Conservation (phyloP, 2,797 vertebrate genomes). For the Notolabrus celidotus region DNA sequence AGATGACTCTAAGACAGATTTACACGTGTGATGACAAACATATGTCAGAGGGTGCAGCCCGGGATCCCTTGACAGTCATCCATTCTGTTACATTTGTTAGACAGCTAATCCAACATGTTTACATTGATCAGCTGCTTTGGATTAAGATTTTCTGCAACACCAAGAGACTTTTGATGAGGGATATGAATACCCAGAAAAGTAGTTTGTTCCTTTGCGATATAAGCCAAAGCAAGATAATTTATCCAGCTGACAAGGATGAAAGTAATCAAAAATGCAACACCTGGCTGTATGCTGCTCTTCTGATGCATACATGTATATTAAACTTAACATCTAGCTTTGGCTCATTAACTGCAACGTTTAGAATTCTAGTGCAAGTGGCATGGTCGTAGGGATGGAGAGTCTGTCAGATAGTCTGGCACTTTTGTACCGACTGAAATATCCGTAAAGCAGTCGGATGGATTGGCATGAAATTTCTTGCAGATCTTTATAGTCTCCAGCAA, state of each 20-base stretch:
- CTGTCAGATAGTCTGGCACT: background rate
- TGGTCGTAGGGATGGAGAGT: background rate
- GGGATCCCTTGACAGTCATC: conserved; percentile 31
- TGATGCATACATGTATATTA: background rate
- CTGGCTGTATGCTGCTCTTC: background rate
- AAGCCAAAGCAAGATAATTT: no score
- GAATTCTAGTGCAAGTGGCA: background rate
- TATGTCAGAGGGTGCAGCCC: conserved; percentile 21
- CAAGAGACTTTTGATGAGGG: conserved; percentile 14
- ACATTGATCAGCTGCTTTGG: conserved; percentile 18
- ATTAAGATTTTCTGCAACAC: conserved; percentile 24
- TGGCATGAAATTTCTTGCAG: background rate
- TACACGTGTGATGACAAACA: conserved; percentile 48
- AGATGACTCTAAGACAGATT: conserved; percentile 36
- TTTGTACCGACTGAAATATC: background rate
- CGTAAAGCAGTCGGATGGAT: background rate
- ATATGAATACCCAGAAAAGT: background rate
- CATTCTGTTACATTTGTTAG: conserved; percentile 33
- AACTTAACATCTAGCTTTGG: background rate
- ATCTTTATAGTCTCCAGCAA: background rate
- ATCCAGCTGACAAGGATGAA: no score
- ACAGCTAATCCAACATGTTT: conserved; percentile 43
- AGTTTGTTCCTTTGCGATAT: background rate
- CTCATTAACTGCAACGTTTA: background rate
- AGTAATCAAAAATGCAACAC: background rate